phyloP scores from a whole-genome alignment of 2,113 vertebrate genomes.

The Dipodomys spectabilis region DNA sequence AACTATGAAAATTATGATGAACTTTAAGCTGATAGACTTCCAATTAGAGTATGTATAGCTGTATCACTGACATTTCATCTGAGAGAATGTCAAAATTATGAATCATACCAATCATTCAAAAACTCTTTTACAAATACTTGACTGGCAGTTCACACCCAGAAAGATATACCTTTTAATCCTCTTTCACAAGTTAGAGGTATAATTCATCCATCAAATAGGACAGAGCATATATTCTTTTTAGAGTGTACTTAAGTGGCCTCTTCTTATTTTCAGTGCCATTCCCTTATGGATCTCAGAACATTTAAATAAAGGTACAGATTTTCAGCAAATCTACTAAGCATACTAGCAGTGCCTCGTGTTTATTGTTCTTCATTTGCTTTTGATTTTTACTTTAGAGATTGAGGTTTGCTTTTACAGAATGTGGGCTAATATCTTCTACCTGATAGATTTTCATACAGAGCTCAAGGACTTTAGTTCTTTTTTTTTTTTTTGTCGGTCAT shows the following conservation, averaged over 20 bases:
- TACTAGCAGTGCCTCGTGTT: not conserved
- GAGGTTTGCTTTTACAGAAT: not conserved
- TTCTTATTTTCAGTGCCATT: not conserved
- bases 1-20: not conserved
- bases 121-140: constrained; percentile 14
- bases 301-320: not conserved
- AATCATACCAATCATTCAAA: constrained; percentile 28
- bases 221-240: not conserved
- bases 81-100: not conserved
- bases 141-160: constrained; percentile 20
- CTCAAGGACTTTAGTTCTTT: not conserved
- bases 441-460: not conserved
- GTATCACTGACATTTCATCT: not conserved
- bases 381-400: not conserved
- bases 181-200: not conserved
- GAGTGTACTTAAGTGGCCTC: not conserved
- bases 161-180: constrained; percentile 30
- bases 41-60: not conserved
- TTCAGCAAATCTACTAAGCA: not conserved
- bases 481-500: no score
- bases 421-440: not conserved
- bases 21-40: not conserved
- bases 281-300: not conserved
- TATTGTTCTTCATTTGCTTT: not conserved
- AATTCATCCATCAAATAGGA: constrained; percentile 1